Conservation (phyloP, 2,797 vertebrate species). For the Galagoides demidoff region DNA sequence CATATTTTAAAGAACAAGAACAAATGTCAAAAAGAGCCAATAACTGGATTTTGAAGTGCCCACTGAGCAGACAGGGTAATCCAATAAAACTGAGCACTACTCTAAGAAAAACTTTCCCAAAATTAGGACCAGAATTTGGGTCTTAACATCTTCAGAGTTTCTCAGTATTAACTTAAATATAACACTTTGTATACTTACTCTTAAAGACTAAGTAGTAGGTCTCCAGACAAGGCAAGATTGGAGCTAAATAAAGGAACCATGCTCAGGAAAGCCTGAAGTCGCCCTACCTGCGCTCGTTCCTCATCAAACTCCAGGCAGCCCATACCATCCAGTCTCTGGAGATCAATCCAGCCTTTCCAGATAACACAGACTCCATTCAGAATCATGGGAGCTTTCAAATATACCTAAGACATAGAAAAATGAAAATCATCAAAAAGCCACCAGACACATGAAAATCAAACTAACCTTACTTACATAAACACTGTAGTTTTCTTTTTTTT, state of each 20-base stretch:
- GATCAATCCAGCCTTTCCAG: slow-evolving; percentile 99
- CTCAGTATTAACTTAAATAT: not conserved
- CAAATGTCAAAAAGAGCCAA: slow-evolving; percentile 43
- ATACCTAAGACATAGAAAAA: slow-evolving; percentile 90
- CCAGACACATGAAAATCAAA: not conserved
- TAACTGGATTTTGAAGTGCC: not conserved
- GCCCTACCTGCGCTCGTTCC: slow-evolving; percentile 96
- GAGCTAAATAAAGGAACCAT: slow-evolving; percentile 17
- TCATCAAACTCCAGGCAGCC: slow-evolving; percentile 98
- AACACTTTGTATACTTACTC: slow-evolving; percentile 37
- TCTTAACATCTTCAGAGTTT: slow-evolving; percentile 20
- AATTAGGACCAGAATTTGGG: not conserved
- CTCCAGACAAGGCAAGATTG: not conserved
- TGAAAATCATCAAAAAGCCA: slow-evolving; percentile 35
- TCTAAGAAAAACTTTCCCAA: slow-evolving; percentile 8
- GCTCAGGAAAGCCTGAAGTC: not conserved
- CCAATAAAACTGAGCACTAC: slow-evolving; percentile 39
- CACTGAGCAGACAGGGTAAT: not conserved
- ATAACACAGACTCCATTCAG: slow-evolving; percentile 99
- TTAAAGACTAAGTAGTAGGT: slow-evolving; percentile 12
- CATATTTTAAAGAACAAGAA: slow-evolving; percentile 13
- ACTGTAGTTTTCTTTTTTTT: not conserved
- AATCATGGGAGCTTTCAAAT: slow-evolving; percentile 99
- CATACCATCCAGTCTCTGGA: slow-evolving; percentile 98
- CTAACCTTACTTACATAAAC: slow-evolving; percentile 54